phyloP scores from a whole-genome alignment of 2,888 invertebrate genomes.

The Homarus gammarus region DNA sequence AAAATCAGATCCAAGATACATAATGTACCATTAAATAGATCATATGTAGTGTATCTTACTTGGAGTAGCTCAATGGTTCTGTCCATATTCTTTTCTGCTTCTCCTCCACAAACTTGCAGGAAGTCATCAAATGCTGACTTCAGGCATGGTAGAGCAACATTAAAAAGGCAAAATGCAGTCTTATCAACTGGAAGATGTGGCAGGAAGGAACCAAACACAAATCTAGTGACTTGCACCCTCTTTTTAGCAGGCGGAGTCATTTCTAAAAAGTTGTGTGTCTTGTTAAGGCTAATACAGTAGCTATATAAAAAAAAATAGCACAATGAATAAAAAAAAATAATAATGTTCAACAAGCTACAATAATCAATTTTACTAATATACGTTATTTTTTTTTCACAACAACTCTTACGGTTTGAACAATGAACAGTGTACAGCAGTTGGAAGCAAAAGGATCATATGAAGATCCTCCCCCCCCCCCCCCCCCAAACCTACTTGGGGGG shows the following conservation, averaged over 20 bases:
- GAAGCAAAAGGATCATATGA: no score
- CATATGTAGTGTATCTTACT: conserved; percentile 7
- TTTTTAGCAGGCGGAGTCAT: conserved; percentile 22
- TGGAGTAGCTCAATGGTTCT: conserved; percentile 18
- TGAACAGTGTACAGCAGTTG: no score
- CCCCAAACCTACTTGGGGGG: no score
- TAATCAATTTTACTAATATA: neutral
- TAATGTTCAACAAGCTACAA: neutral
- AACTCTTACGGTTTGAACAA: no score
- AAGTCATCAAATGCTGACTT: conserved; percentile 20
- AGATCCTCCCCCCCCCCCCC: no score
- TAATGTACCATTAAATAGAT: no score
- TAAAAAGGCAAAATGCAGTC: conserved; percentile 16
- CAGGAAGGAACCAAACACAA: conserved; percentile 45
- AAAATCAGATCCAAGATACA: no score
- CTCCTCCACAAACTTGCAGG: conserved; percentile 22
- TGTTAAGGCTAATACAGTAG: neutral
- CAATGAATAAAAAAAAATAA: neutral
- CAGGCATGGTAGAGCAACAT: conserved; percentile 25
- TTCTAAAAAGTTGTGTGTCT: conserved; percentile 18
- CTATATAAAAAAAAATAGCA: no score
- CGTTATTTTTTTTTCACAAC: no score
- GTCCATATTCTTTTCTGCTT: conserved; percentile 12
- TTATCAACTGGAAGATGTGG: conserved; percentile 45
- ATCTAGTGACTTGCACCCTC: conserved; percentile 39